phyloP scores from a whole-genome alignment of 2,113 vertebrate genomes.

The Synchiropus splendidus region DNA sequence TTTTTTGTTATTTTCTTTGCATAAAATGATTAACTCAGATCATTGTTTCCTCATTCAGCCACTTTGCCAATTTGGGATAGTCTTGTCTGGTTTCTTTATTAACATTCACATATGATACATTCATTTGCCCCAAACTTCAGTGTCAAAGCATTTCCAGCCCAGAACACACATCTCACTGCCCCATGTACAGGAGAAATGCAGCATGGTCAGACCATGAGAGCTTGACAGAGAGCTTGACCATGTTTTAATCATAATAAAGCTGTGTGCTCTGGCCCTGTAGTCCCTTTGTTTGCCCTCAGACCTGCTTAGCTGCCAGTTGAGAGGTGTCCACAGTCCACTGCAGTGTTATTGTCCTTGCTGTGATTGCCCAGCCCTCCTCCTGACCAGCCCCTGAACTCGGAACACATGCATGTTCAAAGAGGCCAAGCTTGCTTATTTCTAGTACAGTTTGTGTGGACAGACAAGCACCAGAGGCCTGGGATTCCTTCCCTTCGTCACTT shows the following conservation, averaged over 20 bases:
- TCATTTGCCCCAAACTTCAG: too few species aligned
- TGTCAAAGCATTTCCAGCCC: too few species aligned
- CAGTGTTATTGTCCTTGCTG: constrained; percentile 21
- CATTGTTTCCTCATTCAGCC: too few species aligned
- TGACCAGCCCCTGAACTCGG: constrained; percentile 43
- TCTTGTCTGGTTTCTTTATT: too few species aligned
- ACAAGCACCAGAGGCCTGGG: constrained; percentile 7
- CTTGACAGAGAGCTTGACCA: constrained; percentile 26
- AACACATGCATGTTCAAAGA: constrained; percentile 41
- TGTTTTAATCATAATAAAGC: constrained; percentile 36
- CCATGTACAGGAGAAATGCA: too few species aligned
- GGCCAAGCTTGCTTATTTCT: constrained; percentile 38
- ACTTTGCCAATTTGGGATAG: too few species aligned
- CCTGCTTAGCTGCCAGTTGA: constrained; percentile 40
- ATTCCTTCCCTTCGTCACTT: constrained; percentile 4
- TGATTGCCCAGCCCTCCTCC: constrained; percentile 5
- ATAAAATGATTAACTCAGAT: too few species aligned
- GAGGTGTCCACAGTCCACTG: constrained; percentile 33
- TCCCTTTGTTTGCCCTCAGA: constrained; percentile 30
- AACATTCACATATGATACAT: too few species aligned
- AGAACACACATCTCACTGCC: too few species aligned
- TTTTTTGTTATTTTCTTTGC: too few species aligned
- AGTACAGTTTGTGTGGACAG: constrained; percentile 20
- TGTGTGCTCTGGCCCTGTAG: constrained; percentile 12
- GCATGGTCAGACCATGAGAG: constrained; percentile 9